Conservation (phyloP, 2,888 invertebrate species). For the Epistrophe grossulariae region DNA sequence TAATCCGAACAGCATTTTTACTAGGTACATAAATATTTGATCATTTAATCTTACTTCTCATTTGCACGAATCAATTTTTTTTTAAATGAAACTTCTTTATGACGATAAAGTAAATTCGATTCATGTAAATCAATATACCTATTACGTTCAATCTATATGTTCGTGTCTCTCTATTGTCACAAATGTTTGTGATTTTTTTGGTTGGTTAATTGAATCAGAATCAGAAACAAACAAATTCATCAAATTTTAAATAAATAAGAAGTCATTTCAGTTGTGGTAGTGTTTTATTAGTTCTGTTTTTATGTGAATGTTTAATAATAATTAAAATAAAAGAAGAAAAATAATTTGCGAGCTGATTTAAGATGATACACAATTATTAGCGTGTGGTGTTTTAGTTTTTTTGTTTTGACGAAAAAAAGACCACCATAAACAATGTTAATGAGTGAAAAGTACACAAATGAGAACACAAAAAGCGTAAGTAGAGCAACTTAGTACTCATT, state of each 20-base stretch:
- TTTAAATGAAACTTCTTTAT: too few relatives aligned
- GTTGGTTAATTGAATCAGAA: too few relatives aligned
- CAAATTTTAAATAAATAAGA: not conserved
- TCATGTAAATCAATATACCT: too few relatives aligned
- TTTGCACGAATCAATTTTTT: too few relatives aligned
- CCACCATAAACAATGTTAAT: constrained; percentile 12
- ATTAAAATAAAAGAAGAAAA: constrained; percentile 36
- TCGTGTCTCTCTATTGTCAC: too few relatives aligned
- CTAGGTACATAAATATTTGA: too few relatives aligned
- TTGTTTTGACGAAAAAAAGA: constrained; percentile 2
- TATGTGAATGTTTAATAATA: constrained; percentile 42
- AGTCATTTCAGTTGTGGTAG: constrained; percentile 20
- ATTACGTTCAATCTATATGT: too few relatives aligned
- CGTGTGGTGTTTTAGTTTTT: constrained; percentile 24
- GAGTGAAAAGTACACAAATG: constrained; percentile 26
- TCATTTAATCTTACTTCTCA: too few relatives aligned
- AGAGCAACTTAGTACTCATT: constrained; percentile 60
- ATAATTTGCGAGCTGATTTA: constrained; percentile 31
- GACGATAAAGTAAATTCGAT: too few relatives aligned
- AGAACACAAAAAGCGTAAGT: constrained; percentile 19
- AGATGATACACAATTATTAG: constrained; percentile 49
- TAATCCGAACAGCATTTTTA: too few relatives aligned
- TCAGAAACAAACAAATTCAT: too few relatives aligned
- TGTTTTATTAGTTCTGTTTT: constrained; percentile 55
- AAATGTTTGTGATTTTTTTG: too few relatives aligned